phyloP scores from a whole-genome alignment of 2,888 invertebrate genomes.

The Conus canariensis region DNA sequence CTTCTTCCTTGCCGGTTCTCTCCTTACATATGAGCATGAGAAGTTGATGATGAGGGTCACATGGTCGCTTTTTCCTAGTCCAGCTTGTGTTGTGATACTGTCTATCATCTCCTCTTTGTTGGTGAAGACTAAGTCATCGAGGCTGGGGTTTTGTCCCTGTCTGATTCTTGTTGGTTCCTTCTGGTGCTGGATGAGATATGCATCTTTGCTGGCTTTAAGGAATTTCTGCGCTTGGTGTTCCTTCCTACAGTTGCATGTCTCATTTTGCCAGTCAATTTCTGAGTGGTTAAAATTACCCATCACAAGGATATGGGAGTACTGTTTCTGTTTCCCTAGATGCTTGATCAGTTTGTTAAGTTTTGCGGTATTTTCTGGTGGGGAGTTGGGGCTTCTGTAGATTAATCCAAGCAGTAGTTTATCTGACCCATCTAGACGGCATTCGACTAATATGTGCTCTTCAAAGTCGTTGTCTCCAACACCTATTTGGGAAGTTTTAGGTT shows the following conservation, averaged over 20 bases:
- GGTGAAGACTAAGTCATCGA: neutral
- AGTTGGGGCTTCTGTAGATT: neutral
- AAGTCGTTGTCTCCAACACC: neutral
- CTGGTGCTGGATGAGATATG: slow-evolving; percentile 6
- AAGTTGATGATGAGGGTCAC: neutral
- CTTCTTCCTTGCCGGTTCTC: slow-evolving; percentile 2
- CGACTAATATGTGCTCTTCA: neutral
- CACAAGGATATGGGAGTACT: neutral
- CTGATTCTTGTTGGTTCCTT: slow-evolving; percentile 15
- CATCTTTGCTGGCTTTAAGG: slow-evolving; percentile 5
- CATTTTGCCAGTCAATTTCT: neutral
- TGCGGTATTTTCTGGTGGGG: neutral
- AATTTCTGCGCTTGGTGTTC: slow-evolving; percentile 12
- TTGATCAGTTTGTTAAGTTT: slow-evolving; percentile 5
- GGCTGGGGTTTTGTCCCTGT: neutral
- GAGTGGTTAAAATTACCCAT: neutral
- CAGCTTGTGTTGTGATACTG: slow-evolving; percentile 5
- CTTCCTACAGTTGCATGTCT: neutral
- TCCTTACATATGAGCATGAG: neutral
- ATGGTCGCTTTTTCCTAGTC: neutral
- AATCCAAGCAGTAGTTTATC: neutral
- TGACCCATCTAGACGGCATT: neutral
- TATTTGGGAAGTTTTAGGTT: neutral
- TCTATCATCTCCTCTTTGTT: slow-evolving; percentile 6
- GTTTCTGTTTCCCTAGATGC: neutral